Percentiles rank a stretch among this genome's conserved stretches.
phyloP scores from a whole-genome alignment of 30 jellyfish, hydroid and myxozoan genomes.

The Haliclystus octoradiatus region DNA sequence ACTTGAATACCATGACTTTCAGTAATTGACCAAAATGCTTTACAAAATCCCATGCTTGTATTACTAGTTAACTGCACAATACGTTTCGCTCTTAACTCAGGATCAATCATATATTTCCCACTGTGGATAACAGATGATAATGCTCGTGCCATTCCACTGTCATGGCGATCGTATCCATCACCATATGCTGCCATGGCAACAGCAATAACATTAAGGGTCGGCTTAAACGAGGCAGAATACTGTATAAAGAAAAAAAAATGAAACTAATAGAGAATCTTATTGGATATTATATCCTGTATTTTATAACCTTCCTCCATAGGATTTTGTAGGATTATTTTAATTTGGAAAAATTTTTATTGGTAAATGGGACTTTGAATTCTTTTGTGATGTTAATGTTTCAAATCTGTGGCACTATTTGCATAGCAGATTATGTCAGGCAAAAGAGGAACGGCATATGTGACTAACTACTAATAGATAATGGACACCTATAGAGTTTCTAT shows the following conservation, averaged over 20 bases:
- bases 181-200: constrained; percentile 98
- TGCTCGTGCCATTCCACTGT: constrained; percentile 74
- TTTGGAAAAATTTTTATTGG: too few species aligned
- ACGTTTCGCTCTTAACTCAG: constrained; percentile 88
- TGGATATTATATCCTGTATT: too few species aligned
- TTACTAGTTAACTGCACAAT: constrained; percentile 81
- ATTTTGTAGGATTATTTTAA: too few species aligned
- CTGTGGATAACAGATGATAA: constrained; percentile 81
- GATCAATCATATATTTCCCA: constrained; percentile 89
- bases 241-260: constrained; percentile 10
- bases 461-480: too few species aligned
- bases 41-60: constrained; percentile 71
- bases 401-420: too few species aligned
- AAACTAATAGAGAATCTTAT: too few species aligned
- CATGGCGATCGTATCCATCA: constrained; percentile 82
- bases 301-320: too few species aligned
- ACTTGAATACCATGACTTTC: constrained; percentile 97
- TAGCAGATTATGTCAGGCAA: too few species aligned
- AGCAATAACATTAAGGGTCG: constrained; percentile 62
- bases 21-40: constrained; percentile 91
- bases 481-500: too few species aligned
- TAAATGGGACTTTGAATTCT: too few species aligned
- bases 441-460: too few species aligned
- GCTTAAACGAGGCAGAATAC: constrained; percentile 77
- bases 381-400: too few species aligned